phyloP scores from a whole-genome alignment of 1,140 invertebrate genomes.

The Colletes latitarsis region DNA sequence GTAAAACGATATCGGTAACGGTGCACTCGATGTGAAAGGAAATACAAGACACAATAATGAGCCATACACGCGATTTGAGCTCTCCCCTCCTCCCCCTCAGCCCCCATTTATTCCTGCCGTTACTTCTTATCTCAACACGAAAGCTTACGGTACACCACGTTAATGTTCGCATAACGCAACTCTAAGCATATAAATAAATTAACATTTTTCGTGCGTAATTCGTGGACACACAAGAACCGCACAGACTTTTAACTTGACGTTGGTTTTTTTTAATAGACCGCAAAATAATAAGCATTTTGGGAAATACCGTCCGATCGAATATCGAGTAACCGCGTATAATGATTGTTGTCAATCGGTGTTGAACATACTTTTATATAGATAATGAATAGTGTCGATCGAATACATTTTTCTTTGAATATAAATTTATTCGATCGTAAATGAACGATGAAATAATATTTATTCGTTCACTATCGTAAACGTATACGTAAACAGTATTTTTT shows the following conservation, averaged over 20 bases:
- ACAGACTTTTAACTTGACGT: background rate
- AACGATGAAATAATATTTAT: too few species aligned
- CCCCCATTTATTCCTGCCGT: background rate
- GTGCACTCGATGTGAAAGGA: constrained; percentile 69
- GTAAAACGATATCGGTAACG: constrained; percentile 65
- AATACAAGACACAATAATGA: constrained; percentile 64
- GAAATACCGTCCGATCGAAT: too few species aligned
- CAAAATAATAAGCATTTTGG: background rate
- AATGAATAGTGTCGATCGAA: too few species aligned
- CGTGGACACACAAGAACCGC: too few species aligned
- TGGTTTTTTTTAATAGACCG: background rate
- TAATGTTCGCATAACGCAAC: background rate
- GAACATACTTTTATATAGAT: too few species aligned
- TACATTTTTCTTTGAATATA: too few species aligned
- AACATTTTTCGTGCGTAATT: background rate
- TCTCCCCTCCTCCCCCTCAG: background rate
- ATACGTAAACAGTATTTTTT: too few species aligned
- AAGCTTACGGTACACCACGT: constrained; percentile 11
- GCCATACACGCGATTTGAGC: constrained; percentile 27
- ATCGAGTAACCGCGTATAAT: background rate
- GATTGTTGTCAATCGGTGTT: too few species aligned
- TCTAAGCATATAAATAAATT: background rate
- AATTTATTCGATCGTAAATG: too few species aligned
- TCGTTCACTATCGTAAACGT: too few species aligned
- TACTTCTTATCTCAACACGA: background rate